Base-by-base conservation (phyloP, 2,888 invertebrate species). In the Acholoe squamosa region DNA sequence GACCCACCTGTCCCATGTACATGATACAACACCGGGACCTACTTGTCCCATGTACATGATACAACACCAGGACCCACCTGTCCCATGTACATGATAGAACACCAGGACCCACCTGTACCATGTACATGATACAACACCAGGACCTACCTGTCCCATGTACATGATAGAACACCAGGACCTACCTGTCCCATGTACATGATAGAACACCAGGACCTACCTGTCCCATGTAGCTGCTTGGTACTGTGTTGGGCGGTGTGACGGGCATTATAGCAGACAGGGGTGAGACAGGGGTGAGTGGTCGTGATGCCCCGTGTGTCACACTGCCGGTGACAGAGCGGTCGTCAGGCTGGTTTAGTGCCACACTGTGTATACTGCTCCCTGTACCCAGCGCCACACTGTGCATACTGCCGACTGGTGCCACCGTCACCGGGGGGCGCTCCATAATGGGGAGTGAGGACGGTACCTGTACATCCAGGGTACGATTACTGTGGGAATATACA, bases 401-500 rank as follows among this genome's bases (percentile, higher is more conserved):
- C 80, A 54, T 76, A 84, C 76, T 89, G 25, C 86, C 91, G 76
- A 77, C 77, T 28, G 54, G 80, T 56, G 77, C 86, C 54, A 54
- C 54, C 19, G 86, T 86, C 54, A 86, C 86, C 43, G 84, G 84
- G 51, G 34, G 34, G 5, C 84, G 84, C 22, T 84, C 84, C 34
- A n/a, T 34, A 5, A 84, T 1, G 22, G 86, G 54, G 22, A 54
- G n/a, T 5, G 86, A 28, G 16, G 56, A 86, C 5, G 86, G 86
- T 19, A 43, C 80, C 34, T 80, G 80, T 3, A 54, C 25, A 28
- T 86, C 86, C 54, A 86, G 86, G 33, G 3, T 86, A 52, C 86
- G 52, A 0, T 3, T 28, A 54, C 86, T 86, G 86, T 0, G 25
- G 19, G 61, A 19, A 19, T 7, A 43, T 7, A 43, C 43, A 43